Evolutionary conservation across 2,797 vertebrate species (phyloP).

Genomic region (Chiroxiphia lanceolata): DNA sequence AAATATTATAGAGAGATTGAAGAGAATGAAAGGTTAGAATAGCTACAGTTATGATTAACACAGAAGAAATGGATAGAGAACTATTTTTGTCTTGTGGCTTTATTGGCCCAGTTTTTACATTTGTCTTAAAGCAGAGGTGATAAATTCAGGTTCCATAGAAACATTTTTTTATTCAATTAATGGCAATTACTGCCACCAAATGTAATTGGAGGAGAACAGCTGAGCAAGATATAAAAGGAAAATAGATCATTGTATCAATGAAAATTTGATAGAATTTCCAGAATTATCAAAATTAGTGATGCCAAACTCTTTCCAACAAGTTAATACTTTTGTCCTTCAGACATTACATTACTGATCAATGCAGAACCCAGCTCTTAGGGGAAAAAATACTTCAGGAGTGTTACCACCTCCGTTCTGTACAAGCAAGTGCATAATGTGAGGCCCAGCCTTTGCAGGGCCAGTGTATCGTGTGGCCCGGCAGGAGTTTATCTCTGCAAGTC

Average conservation of each 20-base stretch:
- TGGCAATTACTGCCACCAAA: neutral
- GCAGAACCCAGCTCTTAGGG: neutral
- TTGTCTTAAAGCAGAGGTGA: neutral
- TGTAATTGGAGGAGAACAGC: neutral
- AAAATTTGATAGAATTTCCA: neutral
- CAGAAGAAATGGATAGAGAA: neutral
- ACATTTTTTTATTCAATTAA: neutral
- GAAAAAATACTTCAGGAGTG: neutral
- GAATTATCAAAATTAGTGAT: neutral
- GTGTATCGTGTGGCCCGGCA: accelerated
- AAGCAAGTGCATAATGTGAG: neutral
- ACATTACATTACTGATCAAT: neutral
- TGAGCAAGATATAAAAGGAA: neutral
- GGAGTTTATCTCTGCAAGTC: neutral
- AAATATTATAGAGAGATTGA: neutral
- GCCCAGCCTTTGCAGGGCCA: neutral
- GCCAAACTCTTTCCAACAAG: neutral
- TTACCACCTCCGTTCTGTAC: neutral
- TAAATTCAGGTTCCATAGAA: neutral
- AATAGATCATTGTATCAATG: neutral
- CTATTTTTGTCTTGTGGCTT: neutral
- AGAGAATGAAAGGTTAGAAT: neutral
- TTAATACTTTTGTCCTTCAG: neutral
- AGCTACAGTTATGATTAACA: neutral
- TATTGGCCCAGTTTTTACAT: neutral